Base-by-base conservation (phyloP, 2,888 invertebrate genomes). In the Harpagoxenus sublaevis region DNA sequence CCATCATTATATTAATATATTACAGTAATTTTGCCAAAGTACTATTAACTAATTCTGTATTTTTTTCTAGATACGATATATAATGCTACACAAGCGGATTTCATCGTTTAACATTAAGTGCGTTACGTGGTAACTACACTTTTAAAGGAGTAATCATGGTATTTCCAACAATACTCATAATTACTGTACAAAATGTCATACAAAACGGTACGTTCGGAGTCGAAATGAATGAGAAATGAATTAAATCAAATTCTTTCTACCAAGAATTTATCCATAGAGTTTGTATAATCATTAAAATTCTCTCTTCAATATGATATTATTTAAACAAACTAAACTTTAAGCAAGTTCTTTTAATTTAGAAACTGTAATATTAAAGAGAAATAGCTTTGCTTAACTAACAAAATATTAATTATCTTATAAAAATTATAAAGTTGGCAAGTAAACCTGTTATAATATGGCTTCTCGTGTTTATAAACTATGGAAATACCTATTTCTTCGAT, bases 21-120 rank as follows among this genome's bases (percentile, higher is more conserved):
- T 81, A 81, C 60, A 81, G 35, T 74, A 31, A 74, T 74, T 35
- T 62, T 39, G 73, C 15, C 73, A 35, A 73, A 60, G 4, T 60
- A 60, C 39, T 5, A 74, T 73, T 51, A 42, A 73, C 57, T 48
- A 73, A 48, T 60, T 62, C 15, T n/a, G 31, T 73, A 60, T 62
- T 60, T 48, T 48, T 48, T 48, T 60, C 60, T 73, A 39, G 15
- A 28, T 71, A 45, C 23, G 57, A 39, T 73, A 79, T 79, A 70
- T 48, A 70, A 71, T 42, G n/a, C 45, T 73, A 79, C 18, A 48
- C 35, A 48, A 57, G 79, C 75, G 79, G 79, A 81, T 48, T 81
- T 81, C 60, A 73, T 73, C 79, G 79, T 81, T 81, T 51, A 81
- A 81, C 79, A 81, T 81, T 81, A 78, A 78, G 31, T 48, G 23